Base-by-base conservation (phyloP, 2,797 vertebrate species). In the Euthynnus affinis region DNA sequence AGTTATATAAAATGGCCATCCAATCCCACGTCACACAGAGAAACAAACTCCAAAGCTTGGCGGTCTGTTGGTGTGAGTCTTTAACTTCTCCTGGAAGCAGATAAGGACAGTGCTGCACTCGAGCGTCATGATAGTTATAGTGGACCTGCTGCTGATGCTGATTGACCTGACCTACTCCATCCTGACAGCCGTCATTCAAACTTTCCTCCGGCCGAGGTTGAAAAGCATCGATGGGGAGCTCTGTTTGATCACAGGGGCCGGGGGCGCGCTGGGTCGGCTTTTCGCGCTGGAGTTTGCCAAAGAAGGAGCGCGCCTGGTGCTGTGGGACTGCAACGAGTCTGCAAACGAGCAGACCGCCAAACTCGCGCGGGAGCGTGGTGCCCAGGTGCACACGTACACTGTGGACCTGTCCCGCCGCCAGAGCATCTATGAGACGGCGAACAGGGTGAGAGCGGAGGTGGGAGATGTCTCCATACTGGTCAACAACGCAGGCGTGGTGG, bases 401-500 rank as follows among this genome's bases (percentile, higher is more conserved):
- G 93, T 95, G 56, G 92, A 96, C 22, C 56, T 95, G 70, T 88
- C 93, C 78, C 70, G 80, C 34, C 89, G 92, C 0, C 80, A 76
- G 58, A 75, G 70, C 81, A 91, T 95, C 76, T 95, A 95, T 0
- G 76, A 88, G 27, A 37, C 88, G 1, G 94, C 94, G 20, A 91
- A 81, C 9, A 65, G 53, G 53, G 94, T 95, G 71, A 85, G 84
- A 9, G 76, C 61, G 3, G 93, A 95, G 68, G 93, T 92, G 42
- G 94, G 95, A 12, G 83, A 92, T 0, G 93, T 95, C 12, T 84
- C 92, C 15, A 92, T 95, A 1, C 25, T 95, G 81, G 90, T 96
- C 2, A 96, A 96, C 88, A 95, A 95, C 80, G 92, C 93, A 0
- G 92, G 93, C 0, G 91, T 94, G 34, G 91, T 94, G 58, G 90